Evolutionary conservation across 2,113 vertebrate genomes (phyloP), one percentile per base, ranked within the genome.

Genomic region (human (Homo sapiens)): DNA sequence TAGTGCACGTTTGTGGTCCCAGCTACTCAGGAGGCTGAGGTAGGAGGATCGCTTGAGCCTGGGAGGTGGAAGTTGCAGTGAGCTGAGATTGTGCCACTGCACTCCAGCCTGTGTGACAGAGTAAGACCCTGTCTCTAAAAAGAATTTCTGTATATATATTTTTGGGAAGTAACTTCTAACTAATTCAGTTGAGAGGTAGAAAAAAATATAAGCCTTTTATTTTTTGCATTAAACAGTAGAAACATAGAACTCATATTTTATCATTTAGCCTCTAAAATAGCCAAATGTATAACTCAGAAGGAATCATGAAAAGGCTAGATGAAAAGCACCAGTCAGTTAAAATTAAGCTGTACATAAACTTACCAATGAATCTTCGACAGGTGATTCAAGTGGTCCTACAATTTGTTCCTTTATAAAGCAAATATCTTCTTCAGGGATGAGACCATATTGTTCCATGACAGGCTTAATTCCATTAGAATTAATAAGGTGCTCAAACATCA

Each of bases 381-480:
- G 64, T 32, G 95, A 81, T 72, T 96, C 90, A 76, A 90, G 59
- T 17, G 99, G 99, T 82, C 99, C 99, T 48, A 83, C 98, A 92
- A 99, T 99, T 90, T 99, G 99, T 73, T 99, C 99, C 97, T 99
- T 99, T 93, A 99, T 99, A 97, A 99, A 99, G 43, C 89, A 30
- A 92, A 99, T 98, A 90, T 99, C 99, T 55, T 99, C 98, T 1
- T 99, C 98, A 64, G 99, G 98, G 48, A 97, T 43, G 57, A 99
- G 98, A 52, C 99, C 99, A n/a, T 99, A 98, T 0, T 84, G 10
- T 96, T 97, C 2, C 99, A 99, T 99, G 85, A 98, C 98, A 6
- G 40, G 52, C 97, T 94, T 97, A 85, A 99, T 98, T 1, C 79
- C 12, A 52, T 99, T 99, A 78, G 97, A 98, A 23, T 97, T 1